Conservation (phyloP, 1,140 invertebrate genomes). For the Anagrus nilaparvatae region DNA sequence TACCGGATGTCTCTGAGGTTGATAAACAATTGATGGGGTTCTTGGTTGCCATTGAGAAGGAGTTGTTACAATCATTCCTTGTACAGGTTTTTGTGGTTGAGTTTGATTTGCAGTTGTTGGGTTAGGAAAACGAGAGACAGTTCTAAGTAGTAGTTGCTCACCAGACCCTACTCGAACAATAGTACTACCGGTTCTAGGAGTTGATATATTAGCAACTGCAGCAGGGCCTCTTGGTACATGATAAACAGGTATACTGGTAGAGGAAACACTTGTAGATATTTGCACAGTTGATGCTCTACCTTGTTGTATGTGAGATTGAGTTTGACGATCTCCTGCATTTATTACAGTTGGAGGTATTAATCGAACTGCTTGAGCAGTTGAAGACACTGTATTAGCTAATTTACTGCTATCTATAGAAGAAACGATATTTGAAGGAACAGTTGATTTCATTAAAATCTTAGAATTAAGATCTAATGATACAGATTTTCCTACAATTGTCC, state of each 20-base stretch:
- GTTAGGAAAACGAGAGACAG: slow-evolving; percentile 16
- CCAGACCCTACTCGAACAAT: too few species aligned
- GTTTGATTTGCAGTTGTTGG: slow-evolving; percentile 27
- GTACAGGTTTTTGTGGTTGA: too few species aligned
- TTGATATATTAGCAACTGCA: slow-evolving; percentile 45
- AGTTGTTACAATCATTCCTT: too few species aligned
- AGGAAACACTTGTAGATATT: slow-evolving; percentile 32
- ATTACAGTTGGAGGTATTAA: slow-evolving; percentile 36
- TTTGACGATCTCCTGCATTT: slow-evolving; percentile 35
- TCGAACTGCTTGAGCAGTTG: slow-evolving; percentile 32
- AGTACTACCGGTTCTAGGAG: slow-evolving; percentile 39
- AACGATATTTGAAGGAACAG: slow-evolving; percentile 26
- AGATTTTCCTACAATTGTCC: slow-evolving; percentile 33
- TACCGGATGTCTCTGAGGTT: slow-evolving; percentile 31
- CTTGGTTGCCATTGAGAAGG: slow-evolving; percentile 37
- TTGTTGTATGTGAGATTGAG: slow-evolving; percentile 25
- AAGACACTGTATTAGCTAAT: slow-evolving; percentile 35
- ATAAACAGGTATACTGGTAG: slow-evolving; percentile 33
- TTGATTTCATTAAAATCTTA: slow-evolving; percentile 33
- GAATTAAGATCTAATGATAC: slow-evolving; percentile 37
- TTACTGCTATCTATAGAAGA: slow-evolving; percentile 31
- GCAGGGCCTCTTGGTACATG: slow-evolving; percentile 41
- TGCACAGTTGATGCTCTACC: slow-evolving; percentile 26
- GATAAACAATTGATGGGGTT: slow-evolving; percentile 33
- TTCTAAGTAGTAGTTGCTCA: slow-evolving; percentile 41